These are phyloP conservation scores for Drosophila melanica DNA, from an alignment of 1,140 invertebrate species.

Conservation along the genomic window DNA sequence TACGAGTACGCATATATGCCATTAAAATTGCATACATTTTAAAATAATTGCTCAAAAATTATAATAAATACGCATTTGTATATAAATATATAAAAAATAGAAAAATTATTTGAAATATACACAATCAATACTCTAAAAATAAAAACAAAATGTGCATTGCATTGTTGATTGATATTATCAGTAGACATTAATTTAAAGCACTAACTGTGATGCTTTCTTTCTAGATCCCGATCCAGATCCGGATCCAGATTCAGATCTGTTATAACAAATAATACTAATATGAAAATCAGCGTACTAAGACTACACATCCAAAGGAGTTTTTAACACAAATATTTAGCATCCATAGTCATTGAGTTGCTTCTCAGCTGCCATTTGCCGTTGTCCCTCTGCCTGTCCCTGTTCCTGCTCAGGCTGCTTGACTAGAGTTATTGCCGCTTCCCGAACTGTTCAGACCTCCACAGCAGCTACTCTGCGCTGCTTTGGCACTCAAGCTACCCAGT, in stretches of 20 bases:
- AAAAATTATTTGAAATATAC: conserved; percentile 51
- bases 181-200: conserved; percentile 46
- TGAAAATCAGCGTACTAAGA: conserved; percentile 58
- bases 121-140: conserved; percentile 51
- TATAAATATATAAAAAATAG: conserved; percentile 13
- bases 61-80: conserved; percentile 54
- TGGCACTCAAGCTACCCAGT: conserved; percentile 70
- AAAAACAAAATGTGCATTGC: conserved; percentile 57
- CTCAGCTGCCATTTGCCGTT: conserved; percentile 37
- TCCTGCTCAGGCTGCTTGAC: conserved; percentile 60
- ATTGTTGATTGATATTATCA: conserved; percentile 22
- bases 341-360: conserved; percentile 66
- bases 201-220: conserved; percentile 47
- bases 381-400: not conserved
- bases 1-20: conserved; percentile 41
- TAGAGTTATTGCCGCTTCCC: conserved; percentile 52
- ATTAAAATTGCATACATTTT: conserved; percentile 38
- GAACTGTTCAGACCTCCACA: conserved; percentile 58
- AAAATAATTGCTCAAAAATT: conserved; percentile 52
- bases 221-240: conserved; percentile 21
- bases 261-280: conserved; percentile 57
- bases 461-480: conserved; percentile 75
- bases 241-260: conserved; percentile 14
- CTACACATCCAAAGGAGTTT: conserved; percentile 69
- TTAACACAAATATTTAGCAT: conserved; percentile 79